Evolutionary conservation across 2,113 vertebrate genomes (phyloP).

Genomic region (Pelmatolapia mariae): DNA sequence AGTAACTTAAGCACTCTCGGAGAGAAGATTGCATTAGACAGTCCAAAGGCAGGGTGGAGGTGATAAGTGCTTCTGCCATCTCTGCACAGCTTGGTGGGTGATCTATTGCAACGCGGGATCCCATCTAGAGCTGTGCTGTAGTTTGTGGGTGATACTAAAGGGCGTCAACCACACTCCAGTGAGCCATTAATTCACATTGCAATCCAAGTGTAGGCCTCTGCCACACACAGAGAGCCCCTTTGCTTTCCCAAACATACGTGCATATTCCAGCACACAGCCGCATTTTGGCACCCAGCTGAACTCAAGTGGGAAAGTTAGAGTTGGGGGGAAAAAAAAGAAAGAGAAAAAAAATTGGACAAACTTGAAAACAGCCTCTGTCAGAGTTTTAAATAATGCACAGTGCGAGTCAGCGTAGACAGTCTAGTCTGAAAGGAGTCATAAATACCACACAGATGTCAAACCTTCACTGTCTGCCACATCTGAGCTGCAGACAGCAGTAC

Average conservation of each 20-base stretch:
- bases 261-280: constrained; percentile 73
- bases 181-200: constrained; percentile 57
- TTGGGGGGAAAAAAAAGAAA: neutral
- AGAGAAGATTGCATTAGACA: constrained; percentile 14
- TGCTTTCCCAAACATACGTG: constrained; percentile 50
- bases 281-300: constrained; percentile 45
- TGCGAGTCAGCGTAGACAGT: constrained; percentile 39
- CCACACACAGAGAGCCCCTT: constrained; percentile 58
- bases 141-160: constrained; percentile 32
- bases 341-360: constrained; percentile 48
- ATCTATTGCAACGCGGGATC: constrained; percentile 25
- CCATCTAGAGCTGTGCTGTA: constrained; percentile 6
- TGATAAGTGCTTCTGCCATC: constrained; percentile 6
- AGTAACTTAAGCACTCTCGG: neutral
- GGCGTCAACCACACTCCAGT: constrained; percentile 52
- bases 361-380: constrained; percentile 56
- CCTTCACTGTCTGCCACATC: constrained; percentile 32
- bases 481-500: constrained; percentile 35
- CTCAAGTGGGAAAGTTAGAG: constrained; percentile 1
- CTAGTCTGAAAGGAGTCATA: constrained; percentile 62
- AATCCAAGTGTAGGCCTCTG: constrained; percentile 42
- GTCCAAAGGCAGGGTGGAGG: constrained; percentile 6
- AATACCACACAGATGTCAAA: constrained; percentile 65
- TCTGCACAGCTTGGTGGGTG: constrained; percentile 30
- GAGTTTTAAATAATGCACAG: constrained; percentile 59